Evolutionary conservation across 23 tunicate genomes (phyloP), one percentile per base, ranked within the genome.

Genomic region (Oikopleura albicans): DNA sequence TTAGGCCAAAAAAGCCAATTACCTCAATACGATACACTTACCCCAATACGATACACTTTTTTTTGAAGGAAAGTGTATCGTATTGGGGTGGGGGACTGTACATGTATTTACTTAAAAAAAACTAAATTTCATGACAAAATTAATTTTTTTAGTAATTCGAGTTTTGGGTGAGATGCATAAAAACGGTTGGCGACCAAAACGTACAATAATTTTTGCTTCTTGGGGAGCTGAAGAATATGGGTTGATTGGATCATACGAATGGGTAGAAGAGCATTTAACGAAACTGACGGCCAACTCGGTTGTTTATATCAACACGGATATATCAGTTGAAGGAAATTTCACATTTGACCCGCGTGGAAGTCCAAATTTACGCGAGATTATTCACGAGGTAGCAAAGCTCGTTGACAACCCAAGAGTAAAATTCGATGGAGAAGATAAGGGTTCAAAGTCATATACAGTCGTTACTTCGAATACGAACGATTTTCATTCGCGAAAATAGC

Each of bases 151-250:
- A 49, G 35, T 71, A 22, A 2, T 71, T 71, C 33, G 37, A 16
- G 79, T 31, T 71, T 71, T 71, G 28, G 79, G 79, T 29, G 79
- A 71, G 37, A 27, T 71, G 37, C 31, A 71, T 31, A 16, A 29
- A 71, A 27, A 16, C 2, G 79, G 79, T 40, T 95, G 99, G 99
- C 66, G 96, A 76, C 99, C 99, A 39, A 87, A 90, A 66, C 59
- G 99, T 39, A 88, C 96, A 0, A 88, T 95, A 40, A 76, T 95
- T 39, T 95, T 95, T 56, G 86, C 89, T 66, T 90, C 76, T 63
- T 95, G 99, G 99, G 96, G 86, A 38, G 96, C 99, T 4, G 99
- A 95, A 87, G 99, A 95, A 85, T 89, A 88, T 86, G 99, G 91
- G 39, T 49, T 89, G 56, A 85, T 95, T 36, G 99, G 99, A 0